A percentile compares a stretch with the other conserved stretches of the same genome.
Conservation (phyloP, 2,113 vertebrate genomes). For the Astatoreochromis straeleni region DNA sequence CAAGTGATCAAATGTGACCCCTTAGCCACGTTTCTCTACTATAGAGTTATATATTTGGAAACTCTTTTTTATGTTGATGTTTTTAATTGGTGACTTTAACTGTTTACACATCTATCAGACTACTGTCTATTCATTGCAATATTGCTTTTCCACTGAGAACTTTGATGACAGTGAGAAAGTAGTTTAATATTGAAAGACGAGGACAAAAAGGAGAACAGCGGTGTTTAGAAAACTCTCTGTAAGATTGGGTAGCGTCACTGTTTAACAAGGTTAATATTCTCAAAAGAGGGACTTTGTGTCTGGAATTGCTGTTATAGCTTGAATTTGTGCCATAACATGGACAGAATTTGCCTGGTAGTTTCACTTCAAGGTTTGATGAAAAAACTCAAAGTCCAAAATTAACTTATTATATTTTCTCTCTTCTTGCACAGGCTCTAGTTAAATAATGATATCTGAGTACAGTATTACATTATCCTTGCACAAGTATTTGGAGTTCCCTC, state of each 20-base stretch:
- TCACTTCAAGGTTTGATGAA: neutral
- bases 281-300: neutral
- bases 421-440: neutral
- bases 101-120: neutral
- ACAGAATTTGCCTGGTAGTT: neutral
- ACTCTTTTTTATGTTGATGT: neutral
- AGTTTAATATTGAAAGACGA: neutral
- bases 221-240: neutral
- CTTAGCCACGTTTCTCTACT: constrained; percentile 29
- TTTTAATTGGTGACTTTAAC: neutral
- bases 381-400: neutral
- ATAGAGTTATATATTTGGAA: constrained; percentile 8
- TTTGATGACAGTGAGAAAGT: neutral
- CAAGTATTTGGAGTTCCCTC: neutral
- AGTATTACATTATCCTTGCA: neutral
- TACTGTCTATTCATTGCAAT: neutral
- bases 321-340: neutral
- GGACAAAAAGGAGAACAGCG: neutral
- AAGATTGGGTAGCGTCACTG: neutral
- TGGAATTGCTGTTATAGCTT: neutral
- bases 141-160: neutral
- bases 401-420: neutral
- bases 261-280: constrained; percentile 6
- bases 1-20: constrained; percentile 58
- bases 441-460: neutral